Evolutionary conservation across 2,797 vertebrate species (phyloP).

Genomic region (Garrulus glandarius): DNA sequence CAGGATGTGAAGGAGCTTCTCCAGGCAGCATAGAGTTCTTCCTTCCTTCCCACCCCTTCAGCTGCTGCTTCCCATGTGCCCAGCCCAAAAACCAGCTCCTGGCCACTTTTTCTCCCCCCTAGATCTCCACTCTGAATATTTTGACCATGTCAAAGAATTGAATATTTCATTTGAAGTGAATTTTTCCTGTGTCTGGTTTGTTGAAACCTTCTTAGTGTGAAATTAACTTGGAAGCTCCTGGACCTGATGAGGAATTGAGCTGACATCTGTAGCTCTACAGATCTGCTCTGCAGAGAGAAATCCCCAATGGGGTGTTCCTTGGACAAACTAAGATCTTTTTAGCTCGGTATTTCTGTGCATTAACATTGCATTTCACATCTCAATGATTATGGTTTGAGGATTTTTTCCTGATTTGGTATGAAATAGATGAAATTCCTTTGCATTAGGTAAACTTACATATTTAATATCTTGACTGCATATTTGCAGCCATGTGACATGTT

Average conservation of each 20-base stretch:
- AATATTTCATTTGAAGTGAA: not conserved
- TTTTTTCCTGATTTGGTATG: not conserved
- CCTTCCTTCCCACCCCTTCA: not conserved
- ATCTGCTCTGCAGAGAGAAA: not conserved
- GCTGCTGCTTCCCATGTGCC: not conserved
- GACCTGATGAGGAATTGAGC: not conserved
- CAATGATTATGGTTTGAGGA: not conserved
- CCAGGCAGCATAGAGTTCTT: not conserved
- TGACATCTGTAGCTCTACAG: not conserved
- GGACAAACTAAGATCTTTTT: not conserved
- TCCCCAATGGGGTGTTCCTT: not conserved
- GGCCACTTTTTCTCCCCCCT: not conserved
- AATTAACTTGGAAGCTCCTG: not conserved
- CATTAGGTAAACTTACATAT: not conserved
- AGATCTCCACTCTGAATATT: not conserved
- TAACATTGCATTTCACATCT: not conserved
- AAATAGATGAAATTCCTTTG: not conserved
- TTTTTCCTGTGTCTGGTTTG: not conserved
- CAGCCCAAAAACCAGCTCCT: not conserved
- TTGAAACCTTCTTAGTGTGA: not conserved
- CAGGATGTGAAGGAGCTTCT: not conserved
- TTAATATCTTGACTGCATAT: rapidly evolving
- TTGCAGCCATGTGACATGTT: not conserved
- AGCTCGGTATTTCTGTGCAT: not conserved
- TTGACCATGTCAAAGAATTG: not conserved